Conservation (phyloP, 2,888 invertebrate species). For the Athalia cordata region DNA sequence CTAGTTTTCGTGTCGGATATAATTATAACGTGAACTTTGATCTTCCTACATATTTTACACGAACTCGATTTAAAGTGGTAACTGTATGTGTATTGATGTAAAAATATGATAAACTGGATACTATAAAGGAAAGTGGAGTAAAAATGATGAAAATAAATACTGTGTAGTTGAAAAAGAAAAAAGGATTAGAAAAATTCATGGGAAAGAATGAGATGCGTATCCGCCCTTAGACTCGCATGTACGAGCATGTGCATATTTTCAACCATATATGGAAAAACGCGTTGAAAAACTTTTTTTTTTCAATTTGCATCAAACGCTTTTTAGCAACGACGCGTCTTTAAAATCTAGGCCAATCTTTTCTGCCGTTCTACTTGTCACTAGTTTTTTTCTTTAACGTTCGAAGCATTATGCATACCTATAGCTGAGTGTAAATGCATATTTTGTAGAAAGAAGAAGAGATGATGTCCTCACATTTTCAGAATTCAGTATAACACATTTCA, state of each 20-base stretch:
- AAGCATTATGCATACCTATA: not conserved
- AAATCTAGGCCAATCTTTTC: conserved; percentile 37
- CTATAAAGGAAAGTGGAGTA: too few relatives aligned
- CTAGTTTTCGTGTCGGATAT: not conserved
- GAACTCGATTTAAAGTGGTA: not conserved
- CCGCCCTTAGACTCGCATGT: too few relatives aligned
- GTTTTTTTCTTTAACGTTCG: not conserved
- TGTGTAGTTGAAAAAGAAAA: too few relatives aligned
- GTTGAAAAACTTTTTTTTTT: not conserved
- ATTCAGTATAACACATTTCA: too few relatives aligned
- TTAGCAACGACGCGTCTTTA: conserved; percentile 2
- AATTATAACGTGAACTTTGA: conserved; percentile 8
- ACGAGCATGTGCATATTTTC: too few relatives aligned
- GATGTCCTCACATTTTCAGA: too few relatives aligned
- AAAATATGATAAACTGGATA: too few relatives aligned
- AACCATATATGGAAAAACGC: not conserved
- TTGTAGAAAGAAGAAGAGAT: too few relatives aligned
- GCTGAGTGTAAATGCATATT: not conserved
- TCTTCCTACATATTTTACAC: not conserved
- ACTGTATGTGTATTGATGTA: too few relatives aligned
- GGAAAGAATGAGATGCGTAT: too few relatives aligned
- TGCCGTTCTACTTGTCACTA: not conserved
- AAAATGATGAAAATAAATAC: too few relatives aligned
- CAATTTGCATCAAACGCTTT: conserved; percentile 26
- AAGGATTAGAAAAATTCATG: too few relatives aligned